Evolutionary conservation across 2,888 invertebrate genomes (phyloP), one percentile per base, ranked within the genome.

Genomic region (Eupithecia abbreviata): DNA sequence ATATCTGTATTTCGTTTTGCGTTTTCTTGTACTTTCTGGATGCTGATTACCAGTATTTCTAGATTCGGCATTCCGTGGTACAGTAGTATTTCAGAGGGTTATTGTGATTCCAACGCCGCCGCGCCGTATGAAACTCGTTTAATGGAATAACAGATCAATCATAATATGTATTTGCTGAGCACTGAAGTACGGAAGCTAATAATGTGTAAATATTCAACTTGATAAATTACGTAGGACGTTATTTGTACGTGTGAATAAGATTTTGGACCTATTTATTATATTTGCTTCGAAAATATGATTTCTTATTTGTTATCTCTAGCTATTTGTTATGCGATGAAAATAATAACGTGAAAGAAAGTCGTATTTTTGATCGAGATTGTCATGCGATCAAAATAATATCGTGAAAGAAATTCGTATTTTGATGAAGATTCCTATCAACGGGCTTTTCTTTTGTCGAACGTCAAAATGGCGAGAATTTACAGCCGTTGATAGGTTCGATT

Each of bases 31-130:
- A 10, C 30, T 0, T 18, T 58, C 58, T 18, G 58, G 6, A 62
- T 62, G 58, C 41, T 58, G 7, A 18, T 58, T 18, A 58, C 18
- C n/a, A 71, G 58, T 77, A 78, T 73, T 74, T 51, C 75, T 51
- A 72, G 10, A 2, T 58, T 30, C 3, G 30, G 4, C 30, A 58
- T 62, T 62, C 3, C 10, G 30, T 62, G 4, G 77, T 74, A 73
- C 74, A 72, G 76, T 79, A 71, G 77, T 77, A 77, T 78, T 78
- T 78, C 75, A 76, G 80, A 82, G 71, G 74, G 67, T 74, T 79
- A 71, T 75, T 74, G 77, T 69, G 41, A 74, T 71, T 71, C 67
- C 18, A 72, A 42, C 18, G 66, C 72, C 73, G 49, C 70, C 67
- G 71, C 30, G 30, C 30, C 30, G 30, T 30, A 30, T 73, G 67